A percentile compares a stretch with the other conserved stretches of the same genome.
phyloP scores from a whole-genome alignment of 1,140 invertebrate species.

The Leptinotarsa defecta region DNA sequence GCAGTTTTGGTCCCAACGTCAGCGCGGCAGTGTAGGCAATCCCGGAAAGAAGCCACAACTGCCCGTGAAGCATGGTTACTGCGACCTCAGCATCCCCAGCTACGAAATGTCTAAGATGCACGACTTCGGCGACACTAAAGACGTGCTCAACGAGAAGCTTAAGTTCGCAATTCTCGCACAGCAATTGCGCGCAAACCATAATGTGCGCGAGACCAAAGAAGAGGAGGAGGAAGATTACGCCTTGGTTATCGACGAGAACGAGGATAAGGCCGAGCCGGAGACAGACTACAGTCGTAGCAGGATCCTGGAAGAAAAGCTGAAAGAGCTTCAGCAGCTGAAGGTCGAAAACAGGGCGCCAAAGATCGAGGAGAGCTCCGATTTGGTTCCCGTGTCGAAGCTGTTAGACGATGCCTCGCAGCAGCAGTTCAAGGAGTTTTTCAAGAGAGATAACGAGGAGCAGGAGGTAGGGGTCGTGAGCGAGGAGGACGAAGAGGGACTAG shows the following conservation, averaged over 20 bases:
- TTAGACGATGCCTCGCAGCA: constrained; percentile 80
- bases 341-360: constrained; percentile 43
- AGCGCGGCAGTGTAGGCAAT: constrained; percentile 61
- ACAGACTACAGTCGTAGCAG: constrained; percentile 31
- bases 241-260: constrained; percentile 72
- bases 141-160: constrained; percentile 67
- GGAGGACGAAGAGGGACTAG: constrained; percentile 76
- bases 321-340: constrained; percentile 40
- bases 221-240: constrained; percentile 67
- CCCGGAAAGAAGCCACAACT: constrained; percentile 57
- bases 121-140: constrained; percentile 52
- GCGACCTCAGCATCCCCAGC: constrained; percentile 49
- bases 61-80: constrained; percentile 41
- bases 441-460: constrained; percentile 53
- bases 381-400: constrained; percentile 76
- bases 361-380: constrained; percentile 63
- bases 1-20: constrained; percentile 80
- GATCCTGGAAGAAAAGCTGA: constrained; percentile 51
- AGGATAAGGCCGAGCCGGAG: constrained; percentile 44
- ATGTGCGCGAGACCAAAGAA: constrained; percentile 49
- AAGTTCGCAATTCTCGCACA: constrained; percentile 79
- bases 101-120: constrained; percentile 47
- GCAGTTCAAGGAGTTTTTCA: constrained; percentile 67
- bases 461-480: constrained; percentile 56
- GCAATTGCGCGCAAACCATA: constrained; percentile 61